Base-by-base conservation (phyloP, 2,888 invertebrate genomes). In the Heliconius ethilla region DNA sequence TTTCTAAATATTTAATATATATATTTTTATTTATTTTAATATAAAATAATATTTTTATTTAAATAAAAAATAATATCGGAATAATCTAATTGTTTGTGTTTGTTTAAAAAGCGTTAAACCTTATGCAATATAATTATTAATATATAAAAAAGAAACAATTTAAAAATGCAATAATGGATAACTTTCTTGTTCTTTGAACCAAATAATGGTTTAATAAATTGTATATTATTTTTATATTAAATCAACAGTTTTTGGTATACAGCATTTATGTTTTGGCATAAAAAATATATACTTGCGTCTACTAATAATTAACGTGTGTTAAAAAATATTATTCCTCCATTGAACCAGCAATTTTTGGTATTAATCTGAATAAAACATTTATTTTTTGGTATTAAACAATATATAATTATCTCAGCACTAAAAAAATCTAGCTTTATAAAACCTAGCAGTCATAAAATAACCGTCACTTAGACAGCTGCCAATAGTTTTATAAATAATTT, bases 191-290 rank as follows among this genome's bases (percentile, higher is more conserved):
- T 70, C 27, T 22, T 55, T 70, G 70, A 55, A 70, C 70, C 29
- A 70, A 51, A 27, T 6, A 29, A 11, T 59, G n/a, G 59, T 2
- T 27, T 27, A 13, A 2, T 27, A 70, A 29, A 45, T 22, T 11
- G 15, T 11, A 51, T 51, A 51, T 15, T 51, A 51, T 40, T 40
- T 40, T 11, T 40, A 51, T 15, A 15, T 51, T 51, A 18, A 51
- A 11, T 6, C 51, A 45, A 22, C 10, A 55, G 33, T 59, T n/a
- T 29, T 72, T 72, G 33, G n/a, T 33, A n/a, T n/a, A 69, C 55
- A 55, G 29, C 51, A 69, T 22, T 55, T n/a, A 55, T 18, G 11
- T 4, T 72, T 72, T 72, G 72, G 72, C 72, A 59, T 72, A 72
- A 59, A 59, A 15, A 72, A 37, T 72, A 72, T 15, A 59, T 37